phyloP scores from a whole-genome alignment of 2,797 vertebrate genomes.

The Thripadectes ignobilis region DNA sequence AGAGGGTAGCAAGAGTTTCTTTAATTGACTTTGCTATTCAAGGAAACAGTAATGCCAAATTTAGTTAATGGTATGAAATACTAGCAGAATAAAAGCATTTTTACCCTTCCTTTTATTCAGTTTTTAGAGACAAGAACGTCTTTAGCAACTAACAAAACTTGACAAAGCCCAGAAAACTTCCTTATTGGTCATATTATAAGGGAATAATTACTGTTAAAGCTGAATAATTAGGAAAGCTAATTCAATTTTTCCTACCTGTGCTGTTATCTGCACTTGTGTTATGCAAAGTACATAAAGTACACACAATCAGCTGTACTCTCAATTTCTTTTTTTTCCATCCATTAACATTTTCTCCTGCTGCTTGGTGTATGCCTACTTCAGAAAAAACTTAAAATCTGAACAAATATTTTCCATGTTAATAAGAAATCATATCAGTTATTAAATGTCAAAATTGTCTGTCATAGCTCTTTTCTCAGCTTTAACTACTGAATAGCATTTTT shows the following conservation, averaged over 20 bases:
- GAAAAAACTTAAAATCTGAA: not conserved
- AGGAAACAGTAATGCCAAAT: not conserved
- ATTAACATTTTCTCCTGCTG: not conserved
- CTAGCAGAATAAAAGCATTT: not conserved
- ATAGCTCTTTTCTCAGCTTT: not conserved
- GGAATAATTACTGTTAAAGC: not conserved
- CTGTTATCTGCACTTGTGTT: not conserved
- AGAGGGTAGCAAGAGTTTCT: not conserved
- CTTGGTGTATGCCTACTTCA: not conserved
- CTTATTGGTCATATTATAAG: not conserved
- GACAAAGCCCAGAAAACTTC: not conserved
- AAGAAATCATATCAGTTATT: not conserved
- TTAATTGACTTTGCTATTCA: not conserved
- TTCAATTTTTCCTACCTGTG: not conserved
- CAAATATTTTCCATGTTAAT: not conserved
- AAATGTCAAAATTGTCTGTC: not conserved
- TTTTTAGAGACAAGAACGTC: not conserved
- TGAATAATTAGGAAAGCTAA: not conserved
- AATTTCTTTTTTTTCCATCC: not conserved
- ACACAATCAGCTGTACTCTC: not conserved
- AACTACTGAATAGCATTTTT: not conserved
- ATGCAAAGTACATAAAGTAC: not conserved
- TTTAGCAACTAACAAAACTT: not conserved
- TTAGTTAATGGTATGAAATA: not conserved
- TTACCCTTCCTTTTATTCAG: not conserved